phyloP scores from a whole-genome alignment of 2,797 vertebrate genomes.

The Poecilia velifera region DNA sequence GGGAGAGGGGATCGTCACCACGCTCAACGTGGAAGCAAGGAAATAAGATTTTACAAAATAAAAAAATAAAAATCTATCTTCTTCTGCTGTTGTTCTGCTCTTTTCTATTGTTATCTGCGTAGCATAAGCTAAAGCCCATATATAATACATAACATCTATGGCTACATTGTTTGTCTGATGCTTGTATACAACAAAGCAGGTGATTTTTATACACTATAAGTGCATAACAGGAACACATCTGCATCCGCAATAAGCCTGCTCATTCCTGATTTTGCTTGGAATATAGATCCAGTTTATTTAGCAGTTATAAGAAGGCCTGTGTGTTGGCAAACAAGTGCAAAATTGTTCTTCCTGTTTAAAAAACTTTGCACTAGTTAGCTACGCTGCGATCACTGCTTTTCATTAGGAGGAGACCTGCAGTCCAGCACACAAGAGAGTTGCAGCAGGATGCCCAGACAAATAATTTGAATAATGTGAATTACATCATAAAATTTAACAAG shows the following conservation, averaged over 20 bases:
- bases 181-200: too few relatives aligned
- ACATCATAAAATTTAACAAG: not conserved
- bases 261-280: not conserved
- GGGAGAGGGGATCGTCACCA: not conserved
- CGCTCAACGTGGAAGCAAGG: not conserved
- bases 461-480: not conserved
- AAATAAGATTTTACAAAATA: not conserved
- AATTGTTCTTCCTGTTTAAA: not conserved
- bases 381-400: not conserved
- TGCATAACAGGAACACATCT: too few relatives aligned
- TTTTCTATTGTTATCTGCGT: too few relatives aligned
- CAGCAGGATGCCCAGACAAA: not conserved
- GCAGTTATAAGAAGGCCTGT: not conserved
- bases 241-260: not conserved
- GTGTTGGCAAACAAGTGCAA: not conserved
- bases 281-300: not conserved
- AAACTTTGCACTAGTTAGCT: not conserved
- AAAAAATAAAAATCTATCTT: not conserved
- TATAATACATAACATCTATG: too few relatives aligned
- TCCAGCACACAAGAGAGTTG: not conserved
- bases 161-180: too few relatives aligned
- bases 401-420: not conserved
- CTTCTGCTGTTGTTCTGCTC: too few relatives aligned
- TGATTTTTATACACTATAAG: too few relatives aligned
- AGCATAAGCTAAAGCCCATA: too few relatives aligned